A percentile compares a stretch with the other conserved stretches of the same genome.
Evolutionary conservation across 2,797 vertebrate genomes (phyloP).

Genomic region (Gymnothorax reevesii): DNA sequence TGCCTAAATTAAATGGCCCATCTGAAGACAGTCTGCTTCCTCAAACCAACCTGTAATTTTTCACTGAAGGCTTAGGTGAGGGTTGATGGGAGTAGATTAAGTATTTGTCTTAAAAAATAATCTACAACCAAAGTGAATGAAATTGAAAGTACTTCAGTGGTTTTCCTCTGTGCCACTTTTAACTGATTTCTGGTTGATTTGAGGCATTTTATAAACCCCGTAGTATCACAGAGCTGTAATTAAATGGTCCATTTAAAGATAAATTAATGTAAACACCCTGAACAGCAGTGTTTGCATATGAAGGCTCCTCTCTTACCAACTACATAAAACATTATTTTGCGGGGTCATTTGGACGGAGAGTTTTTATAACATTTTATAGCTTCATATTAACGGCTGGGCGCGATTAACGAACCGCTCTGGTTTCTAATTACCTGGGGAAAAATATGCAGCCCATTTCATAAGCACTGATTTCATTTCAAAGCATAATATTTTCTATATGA

Average conservation of each 20-base stretch:
- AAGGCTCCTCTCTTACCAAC: neutral
- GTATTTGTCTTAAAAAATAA: too few relatives aligned
- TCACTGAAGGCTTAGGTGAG: too few relatives aligned
- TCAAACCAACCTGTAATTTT: too few relatives aligned
- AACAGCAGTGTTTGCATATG: neutral
- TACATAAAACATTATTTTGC: neutral
- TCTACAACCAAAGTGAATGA: neutral
- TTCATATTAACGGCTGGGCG: neutral
- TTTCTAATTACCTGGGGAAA: neutral
- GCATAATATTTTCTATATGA: constrained; percentile 1
- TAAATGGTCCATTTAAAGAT: neutral
- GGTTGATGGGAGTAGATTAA: too few relatives aligned
- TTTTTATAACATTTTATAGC: neutral
- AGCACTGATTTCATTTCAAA: neutral
- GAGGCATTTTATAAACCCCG: neutral
- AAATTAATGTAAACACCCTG: neutral
- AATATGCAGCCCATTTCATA: neutral
- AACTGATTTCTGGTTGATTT: neutral
- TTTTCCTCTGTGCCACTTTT: neutral
- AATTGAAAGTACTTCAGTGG: neutral
- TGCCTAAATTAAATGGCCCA: too few relatives aligned
- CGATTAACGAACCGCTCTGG: neutral
- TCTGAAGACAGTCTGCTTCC: neutral
- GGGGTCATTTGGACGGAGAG: neutral
- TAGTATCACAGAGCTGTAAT: neutral